Evolutionary conservation across 2,888 invertebrate species (phyloP).

Genomic region (Drosophila setosimentum): DNA sequence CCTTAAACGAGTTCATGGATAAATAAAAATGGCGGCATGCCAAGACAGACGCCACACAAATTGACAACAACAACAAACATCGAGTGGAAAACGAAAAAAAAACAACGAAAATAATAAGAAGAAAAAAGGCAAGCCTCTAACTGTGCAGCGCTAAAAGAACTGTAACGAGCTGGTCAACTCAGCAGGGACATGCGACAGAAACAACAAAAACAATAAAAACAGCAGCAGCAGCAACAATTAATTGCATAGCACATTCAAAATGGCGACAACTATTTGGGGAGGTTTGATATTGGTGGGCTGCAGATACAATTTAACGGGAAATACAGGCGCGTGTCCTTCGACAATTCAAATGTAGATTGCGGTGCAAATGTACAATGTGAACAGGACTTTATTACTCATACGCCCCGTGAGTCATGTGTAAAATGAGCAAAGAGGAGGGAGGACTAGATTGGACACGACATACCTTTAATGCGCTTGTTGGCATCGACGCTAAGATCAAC

Average conservation of each 20-base stretch:
- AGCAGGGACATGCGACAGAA: slow-evolving; percentile 46
- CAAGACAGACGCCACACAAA: slow-evolving; percentile 61
- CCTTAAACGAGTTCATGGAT: slow-evolving; percentile 71
- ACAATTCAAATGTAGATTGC: slow-evolving; percentile 46
- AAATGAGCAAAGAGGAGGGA: not conserved
- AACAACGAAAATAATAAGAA: slow-evolving; percentile 11
- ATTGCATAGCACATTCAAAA: slow-evolving; percentile 59
- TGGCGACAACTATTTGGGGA: slow-evolving; percentile 50
- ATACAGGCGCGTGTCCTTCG: slow-evolving; percentile 57
- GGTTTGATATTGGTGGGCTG: slow-evolving; percentile 25
- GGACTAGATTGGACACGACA: slow-evolving; percentile 11
- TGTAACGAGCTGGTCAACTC: slow-evolving; percentile 43
- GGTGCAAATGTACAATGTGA: slow-evolving; percentile 23
- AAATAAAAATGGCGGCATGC: slow-evolving; percentile 80
- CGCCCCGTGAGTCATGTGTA: slow-evolving; percentile 58
- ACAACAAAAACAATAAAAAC: slow-evolving; percentile 30
- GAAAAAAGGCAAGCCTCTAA: slow-evolving; percentile 11
- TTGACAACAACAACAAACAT: slow-evolving; percentile 26
- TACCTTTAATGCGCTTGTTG: slow-evolving; percentile 85
- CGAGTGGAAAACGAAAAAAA: slow-evolving; percentile 2
- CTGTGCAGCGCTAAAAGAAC: slow-evolving; percentile 41
- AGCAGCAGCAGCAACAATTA: slow-evolving; percentile 53
- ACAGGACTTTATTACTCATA: slow-evolving; percentile 56
- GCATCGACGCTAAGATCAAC: slow-evolving; percentile 85
- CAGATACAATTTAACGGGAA: slow-evolving; percentile 51